Evolutionary conservation across 2,113 vertebrate species (phyloP).

Genomic region (Struthio camelus): DNA sequence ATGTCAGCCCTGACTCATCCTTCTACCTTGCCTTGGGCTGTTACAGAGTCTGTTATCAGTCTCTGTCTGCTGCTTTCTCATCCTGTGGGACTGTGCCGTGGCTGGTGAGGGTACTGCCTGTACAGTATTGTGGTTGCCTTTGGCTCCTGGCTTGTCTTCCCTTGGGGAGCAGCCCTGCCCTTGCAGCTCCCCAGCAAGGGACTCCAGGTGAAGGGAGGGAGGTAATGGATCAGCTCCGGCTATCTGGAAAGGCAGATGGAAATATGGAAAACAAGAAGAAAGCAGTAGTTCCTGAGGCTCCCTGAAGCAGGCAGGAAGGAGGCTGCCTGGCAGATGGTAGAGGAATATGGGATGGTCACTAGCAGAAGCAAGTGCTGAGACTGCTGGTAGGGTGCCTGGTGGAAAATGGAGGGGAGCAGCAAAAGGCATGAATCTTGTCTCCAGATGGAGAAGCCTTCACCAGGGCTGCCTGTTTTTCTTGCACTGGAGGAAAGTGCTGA

Average conservation of each 20-base stretch:
- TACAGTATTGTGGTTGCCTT: neutral
- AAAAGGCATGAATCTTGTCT: neutral
- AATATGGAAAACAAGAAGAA: neutral
- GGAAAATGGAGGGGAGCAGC: neutral
- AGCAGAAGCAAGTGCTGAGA: neutral
- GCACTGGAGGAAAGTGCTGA: neutral
- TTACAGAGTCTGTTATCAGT: neutral
- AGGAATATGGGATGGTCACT: neutral
- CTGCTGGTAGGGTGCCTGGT: neutral
- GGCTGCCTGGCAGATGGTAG: neutral
- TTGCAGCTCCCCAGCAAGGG: neutral
- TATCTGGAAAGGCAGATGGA: neutral
- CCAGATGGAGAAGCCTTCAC: neutral
- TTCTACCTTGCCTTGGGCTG: neutral
- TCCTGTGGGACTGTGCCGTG: neutral
- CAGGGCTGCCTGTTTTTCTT: neutral
- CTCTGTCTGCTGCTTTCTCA: neutral
- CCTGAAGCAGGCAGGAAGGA: neutral
- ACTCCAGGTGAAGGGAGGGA: neutral
- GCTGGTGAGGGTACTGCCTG: neutral
- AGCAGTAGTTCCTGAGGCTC: neutral
- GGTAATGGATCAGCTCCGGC: fast-evolving
- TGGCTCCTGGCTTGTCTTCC: neutral
- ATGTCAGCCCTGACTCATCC: neutral
- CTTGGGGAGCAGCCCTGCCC: neutral